Evolutionary conservation across 2,113 vertebrate genomes (phyloP).

Genomic region (Benitochromis conjunctus): DNA sequence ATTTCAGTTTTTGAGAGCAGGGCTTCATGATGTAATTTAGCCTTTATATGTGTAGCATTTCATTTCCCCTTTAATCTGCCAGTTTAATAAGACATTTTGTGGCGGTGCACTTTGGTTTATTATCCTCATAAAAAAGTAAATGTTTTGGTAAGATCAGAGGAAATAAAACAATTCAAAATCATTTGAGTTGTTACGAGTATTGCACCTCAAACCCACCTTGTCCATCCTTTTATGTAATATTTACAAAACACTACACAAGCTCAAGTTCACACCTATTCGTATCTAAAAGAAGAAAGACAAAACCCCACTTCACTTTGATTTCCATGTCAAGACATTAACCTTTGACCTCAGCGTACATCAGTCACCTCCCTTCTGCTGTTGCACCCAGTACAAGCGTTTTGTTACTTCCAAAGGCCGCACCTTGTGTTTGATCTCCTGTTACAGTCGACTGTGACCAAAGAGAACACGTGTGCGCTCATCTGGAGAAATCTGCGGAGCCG

Average conservation of each 20-base stretch:
- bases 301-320: not conserved
- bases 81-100: not conserved
- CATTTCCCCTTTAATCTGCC: not conserved
- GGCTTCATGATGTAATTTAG: not conserved
- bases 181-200: not conserved
- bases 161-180: not conserved
- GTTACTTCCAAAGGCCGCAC: slow-evolving; percentile 23
- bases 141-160: not conserved
- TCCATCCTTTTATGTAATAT: not conserved
- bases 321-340: not conserved
- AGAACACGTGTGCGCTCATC: slow-evolving; percentile 10
- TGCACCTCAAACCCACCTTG: not conserved
- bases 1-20: not conserved
- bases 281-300: not conserved
- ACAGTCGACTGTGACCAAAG: slow-evolving; percentile 5
- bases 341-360: slow-evolving; percentile 21
- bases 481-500: not conserved
- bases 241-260: not conserved
- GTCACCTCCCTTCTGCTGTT: not conserved
- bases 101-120: not conserved
- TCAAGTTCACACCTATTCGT: not conserved
- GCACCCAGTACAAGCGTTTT: not conserved
- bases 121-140: not conserved
- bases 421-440: slow-evolving; percentile 33
- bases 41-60: not conserved